phyloP scores from a whole-genome alignment of 2,888 invertebrate species.

The Drosophila demipolita region DNA sequence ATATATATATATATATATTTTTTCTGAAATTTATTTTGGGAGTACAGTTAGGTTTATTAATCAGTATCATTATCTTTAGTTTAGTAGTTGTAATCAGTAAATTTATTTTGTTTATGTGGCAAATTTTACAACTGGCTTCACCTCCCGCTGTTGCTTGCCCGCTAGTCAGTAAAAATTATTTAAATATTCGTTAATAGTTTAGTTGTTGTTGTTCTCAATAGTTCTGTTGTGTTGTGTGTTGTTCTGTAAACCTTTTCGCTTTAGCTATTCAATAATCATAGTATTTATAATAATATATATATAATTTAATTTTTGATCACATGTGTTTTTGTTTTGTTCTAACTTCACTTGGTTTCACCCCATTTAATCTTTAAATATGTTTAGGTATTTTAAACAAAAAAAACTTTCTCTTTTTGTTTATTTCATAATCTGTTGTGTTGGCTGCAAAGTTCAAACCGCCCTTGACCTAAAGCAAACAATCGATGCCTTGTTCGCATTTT shows the following conservation, averaged over 20 bases:
- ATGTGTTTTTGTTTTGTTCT: constrained; percentile 63
- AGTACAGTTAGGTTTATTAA: constrained; percentile 52
- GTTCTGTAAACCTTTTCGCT: constrained; percentile 42
- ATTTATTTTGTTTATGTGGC: constrained; percentile 34
- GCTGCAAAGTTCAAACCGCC: too few species aligned
- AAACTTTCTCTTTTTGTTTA: constrained; percentile 4
- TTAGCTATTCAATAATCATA: constrained; percentile 61
- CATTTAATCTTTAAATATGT: constrained; percentile 41
- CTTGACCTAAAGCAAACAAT: constrained; percentile 20
- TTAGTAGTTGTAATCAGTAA: constrained; percentile 45
- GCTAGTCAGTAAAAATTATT: constrained; percentile 50
- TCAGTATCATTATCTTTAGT: constrained; percentile 37
- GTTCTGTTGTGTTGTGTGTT: constrained; percentile 34
- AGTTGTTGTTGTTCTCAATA: constrained; percentile 19
- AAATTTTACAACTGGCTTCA: constrained; percentile 45
- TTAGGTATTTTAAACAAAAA: constrained; percentile 26
- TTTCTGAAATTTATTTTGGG: constrained; percentile 52
- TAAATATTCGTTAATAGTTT: constrained; percentile 33
- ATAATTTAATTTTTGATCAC: constrained; percentile 76
- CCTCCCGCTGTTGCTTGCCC: constrained; percentile 18
- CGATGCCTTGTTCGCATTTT: constrained; percentile 20
- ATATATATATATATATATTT: constrained; percentile 1
- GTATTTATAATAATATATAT: constrained; percentile 50
- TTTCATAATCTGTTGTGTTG: not conserved
- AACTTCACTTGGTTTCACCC: constrained; percentile 46